A percentile compares a stretch with the other conserved stretches of the same genome.
phyloP scores from a whole-genome alignment of 2,797 vertebrate species.

The Buphagus erythrorhynchus region DNA sequence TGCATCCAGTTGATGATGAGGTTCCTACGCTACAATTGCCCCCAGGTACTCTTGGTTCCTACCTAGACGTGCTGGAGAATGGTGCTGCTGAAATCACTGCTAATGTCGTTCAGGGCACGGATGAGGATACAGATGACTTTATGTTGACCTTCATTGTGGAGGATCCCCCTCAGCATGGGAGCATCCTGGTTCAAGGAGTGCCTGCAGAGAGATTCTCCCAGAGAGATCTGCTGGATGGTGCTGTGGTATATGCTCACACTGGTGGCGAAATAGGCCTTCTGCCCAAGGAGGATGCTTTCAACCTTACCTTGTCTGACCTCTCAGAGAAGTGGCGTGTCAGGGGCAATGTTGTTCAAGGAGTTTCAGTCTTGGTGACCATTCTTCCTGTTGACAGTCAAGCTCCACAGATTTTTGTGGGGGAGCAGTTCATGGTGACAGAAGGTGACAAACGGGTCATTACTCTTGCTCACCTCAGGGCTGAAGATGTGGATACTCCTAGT shows the following conservation, averaged over 20 bases:
- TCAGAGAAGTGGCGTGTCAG: constrained; percentile 92
- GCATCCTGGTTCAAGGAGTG: constrained; percentile 87
- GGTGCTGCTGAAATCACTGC: constrained; percentile 91
- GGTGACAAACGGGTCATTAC: constrained; percentile 87
- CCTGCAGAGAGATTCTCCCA: constrained; percentile 88
- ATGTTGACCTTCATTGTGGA: constrained; percentile 92
- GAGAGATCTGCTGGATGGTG: constrained; percentile 90
- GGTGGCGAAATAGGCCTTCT: constrained; percentile 89
- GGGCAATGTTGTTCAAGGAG: constrained; percentile 86
- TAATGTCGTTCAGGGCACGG: constrained; percentile 87
- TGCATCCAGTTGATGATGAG: constrained; percentile 88
- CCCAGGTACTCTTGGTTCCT: constrained; percentile 89
- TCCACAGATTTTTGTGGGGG: constrained; percentile 86
- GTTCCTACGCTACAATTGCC: constrained; percentile 82
- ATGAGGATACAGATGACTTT: constrained; percentile 89
- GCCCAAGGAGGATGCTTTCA: constrained; percentile 90
- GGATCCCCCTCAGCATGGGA: constrained; percentile 84
- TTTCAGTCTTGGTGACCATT: constrained; percentile 92
- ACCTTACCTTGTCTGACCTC: constrained; percentile 90
- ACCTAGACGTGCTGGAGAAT: constrained; percentile 92
- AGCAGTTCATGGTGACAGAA: constrained; percentile 85
- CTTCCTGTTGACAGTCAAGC: constrained; percentile 93
- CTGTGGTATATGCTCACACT: constrained; percentile 89
- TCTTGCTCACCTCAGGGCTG: constrained; percentile 82
- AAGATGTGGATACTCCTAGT: constrained; percentile 87